A percentile compares a stretch with the other conserved stretches of the same genome.
These are phyloP conservation scores for Prionace glauca DNA, from an alignment of 2,797 vertebrate genomes.

Conservation along the genomic window DNA sequence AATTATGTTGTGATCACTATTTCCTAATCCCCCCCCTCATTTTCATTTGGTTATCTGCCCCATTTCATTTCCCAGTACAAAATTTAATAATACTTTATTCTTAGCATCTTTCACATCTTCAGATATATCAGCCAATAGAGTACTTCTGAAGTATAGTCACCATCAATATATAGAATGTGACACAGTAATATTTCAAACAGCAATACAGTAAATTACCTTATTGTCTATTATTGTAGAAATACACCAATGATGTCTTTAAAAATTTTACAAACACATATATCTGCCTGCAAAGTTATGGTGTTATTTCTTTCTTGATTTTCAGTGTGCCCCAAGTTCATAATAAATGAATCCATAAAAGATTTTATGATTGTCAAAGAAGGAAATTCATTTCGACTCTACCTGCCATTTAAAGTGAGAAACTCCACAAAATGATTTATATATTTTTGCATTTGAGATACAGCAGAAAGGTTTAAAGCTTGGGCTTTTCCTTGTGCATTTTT, in stretches of 20 bases:
- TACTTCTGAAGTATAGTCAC: background rate
- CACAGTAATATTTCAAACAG: background rate
- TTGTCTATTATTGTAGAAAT: background rate
- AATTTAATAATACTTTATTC: background rate
- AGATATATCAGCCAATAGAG: background rate
- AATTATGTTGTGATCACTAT: background rate
- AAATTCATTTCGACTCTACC: conserved; percentile 62
- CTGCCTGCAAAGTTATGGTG: background rate
- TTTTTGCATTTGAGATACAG: background rate
- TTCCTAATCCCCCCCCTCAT: background rate
- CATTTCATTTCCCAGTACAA: background rate
- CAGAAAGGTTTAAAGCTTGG: background rate
- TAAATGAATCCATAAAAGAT: conserved; percentile 61
- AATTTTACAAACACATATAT: background rate
- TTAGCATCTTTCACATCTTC: background rate
- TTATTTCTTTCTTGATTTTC: conserved; percentile 38
- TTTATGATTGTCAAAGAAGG: conserved; percentile 65
- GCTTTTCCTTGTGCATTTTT: conserved; percentile 2
- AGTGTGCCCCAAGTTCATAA: conserved; percentile 70
- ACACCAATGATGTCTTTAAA: background rate
- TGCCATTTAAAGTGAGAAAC: conserved; percentile 70
- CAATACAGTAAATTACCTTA: background rate
- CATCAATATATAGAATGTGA: background rate
- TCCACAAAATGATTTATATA: background rate
- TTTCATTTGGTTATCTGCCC: background rate